These are phyloP conservation scores for Aleadryas rufinucha DNA, from an alignment of 2,113 vertebrate species.

Conservation along the genomic window DNA sequence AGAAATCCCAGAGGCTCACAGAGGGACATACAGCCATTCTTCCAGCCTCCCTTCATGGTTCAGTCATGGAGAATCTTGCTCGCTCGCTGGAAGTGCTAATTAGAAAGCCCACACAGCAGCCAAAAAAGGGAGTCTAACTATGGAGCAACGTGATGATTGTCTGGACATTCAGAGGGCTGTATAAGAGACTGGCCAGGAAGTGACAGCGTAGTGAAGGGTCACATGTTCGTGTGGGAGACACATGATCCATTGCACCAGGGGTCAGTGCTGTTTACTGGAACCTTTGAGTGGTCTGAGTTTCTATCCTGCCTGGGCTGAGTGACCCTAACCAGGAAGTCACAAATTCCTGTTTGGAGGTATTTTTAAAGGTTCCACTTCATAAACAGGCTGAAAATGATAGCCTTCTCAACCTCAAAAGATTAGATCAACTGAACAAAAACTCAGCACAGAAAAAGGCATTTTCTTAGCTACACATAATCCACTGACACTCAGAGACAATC, in stretches of 20 bases:
- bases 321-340: not conserved
- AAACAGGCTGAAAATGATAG: conserved; percentile 29
- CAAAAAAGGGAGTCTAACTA: conserved; percentile 23
- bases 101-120: conserved; percentile 38
- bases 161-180: not conserved
- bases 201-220: not conserved
- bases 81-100: not conserved
- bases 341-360: conserved; percentile 41
- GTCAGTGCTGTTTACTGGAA: conserved; percentile 8
- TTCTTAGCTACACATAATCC: not conserved
- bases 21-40: rapidly evolving
- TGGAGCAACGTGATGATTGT: not conserved
- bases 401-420: conserved; percentile 2
- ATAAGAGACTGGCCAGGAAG: not conserved
- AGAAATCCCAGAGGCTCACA: not conserved
- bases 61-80: not conserved
- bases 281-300: not conserved
- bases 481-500: not conserved
- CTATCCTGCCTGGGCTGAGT: not conserved
- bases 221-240: not conserved
- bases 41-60: not conserved
- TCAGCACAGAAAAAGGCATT: not conserved
- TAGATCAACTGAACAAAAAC: conserved; percentile 3
- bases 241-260: not conserved
- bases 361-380: conserved; percentile 41